These are phyloP conservation scores for Sorex maritimensis DNA, from an alignment of 2,797 vertebrate species.

Conservation along the genomic window DNA sequence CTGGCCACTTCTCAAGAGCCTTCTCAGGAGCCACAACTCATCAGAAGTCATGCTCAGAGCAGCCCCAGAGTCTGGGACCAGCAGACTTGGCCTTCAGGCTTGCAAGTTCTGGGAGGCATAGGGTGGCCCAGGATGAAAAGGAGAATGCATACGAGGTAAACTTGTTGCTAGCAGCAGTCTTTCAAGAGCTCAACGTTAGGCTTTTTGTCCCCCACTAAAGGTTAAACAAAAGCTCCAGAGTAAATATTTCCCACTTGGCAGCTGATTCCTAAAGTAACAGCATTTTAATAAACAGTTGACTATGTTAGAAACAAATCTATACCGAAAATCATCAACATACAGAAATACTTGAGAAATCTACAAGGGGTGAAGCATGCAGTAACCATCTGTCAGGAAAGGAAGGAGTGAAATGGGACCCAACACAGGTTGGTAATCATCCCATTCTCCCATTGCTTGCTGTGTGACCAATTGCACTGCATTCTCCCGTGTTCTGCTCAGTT, in stretches of 20 bases:
- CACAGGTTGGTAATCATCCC: not conserved
- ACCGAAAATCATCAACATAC: slow-evolving; percentile 39
- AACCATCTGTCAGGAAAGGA: no score
- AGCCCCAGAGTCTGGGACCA: no score
- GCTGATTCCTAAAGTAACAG: slow-evolving; percentile 1
- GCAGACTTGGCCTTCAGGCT: no score
- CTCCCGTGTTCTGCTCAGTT: slow-evolving; percentile 44
- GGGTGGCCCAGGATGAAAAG: not conserved
- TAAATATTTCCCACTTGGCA: not conserved
- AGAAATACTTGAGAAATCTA: slow-evolving; percentile 28
- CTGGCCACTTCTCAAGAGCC: not conserved
- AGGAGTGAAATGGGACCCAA: no score
- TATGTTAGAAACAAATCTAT: slow-evolving; percentile 20
- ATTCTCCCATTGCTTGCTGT: not conserved
- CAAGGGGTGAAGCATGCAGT: not conserved
- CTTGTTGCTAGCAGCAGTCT: not conserved
- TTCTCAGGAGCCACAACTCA: not conserved
- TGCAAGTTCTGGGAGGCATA: no score
- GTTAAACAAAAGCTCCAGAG: not conserved
- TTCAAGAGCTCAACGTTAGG: not conserved
- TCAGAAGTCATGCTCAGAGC: no score
- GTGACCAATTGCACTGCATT: not conserved
- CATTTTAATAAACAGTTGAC: not conserved
- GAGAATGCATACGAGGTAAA: not conserved
- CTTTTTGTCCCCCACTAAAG: not conserved